These are phyloP conservation scores for Vandiemenella viatica DNA, from an alignment of 2,888 invertebrate species.

Conservation along the genomic window DNA sequence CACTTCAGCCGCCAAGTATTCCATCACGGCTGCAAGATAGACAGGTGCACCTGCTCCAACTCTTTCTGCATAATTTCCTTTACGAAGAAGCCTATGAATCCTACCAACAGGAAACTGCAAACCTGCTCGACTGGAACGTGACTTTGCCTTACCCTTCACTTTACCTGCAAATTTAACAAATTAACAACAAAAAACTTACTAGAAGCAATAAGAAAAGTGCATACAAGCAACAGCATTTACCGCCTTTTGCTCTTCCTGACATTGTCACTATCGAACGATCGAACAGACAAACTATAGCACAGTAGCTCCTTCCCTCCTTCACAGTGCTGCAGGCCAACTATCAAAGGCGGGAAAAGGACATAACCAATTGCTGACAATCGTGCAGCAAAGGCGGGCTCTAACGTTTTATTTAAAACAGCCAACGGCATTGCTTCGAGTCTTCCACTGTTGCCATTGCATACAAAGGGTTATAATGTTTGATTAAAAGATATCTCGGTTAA, in stretches of 20 bases:
- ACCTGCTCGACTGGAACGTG: slow-evolving; percentile 36
- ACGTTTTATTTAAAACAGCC: too few relatives aligned
- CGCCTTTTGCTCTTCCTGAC: slow-evolving; percentile 12
- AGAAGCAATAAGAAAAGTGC: neutral
- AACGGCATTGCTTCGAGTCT: too few relatives aligned
- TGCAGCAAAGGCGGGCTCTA: too few relatives aligned
- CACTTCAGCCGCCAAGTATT: slow-evolving; percentile 52
- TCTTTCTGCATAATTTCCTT: slow-evolving; percentile 44
- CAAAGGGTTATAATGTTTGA: too few relatives aligned
- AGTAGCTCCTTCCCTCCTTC: too few relatives aligned
- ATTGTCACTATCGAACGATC: too few relatives aligned
- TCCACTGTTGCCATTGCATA: too few relatives aligned
- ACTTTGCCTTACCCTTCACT: slow-evolving; percentile 18
- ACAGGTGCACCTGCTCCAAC: slow-evolving; percentile 39
- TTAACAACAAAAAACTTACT: neutral
- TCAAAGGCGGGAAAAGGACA: too few relatives aligned
- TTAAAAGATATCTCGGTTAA: too few relatives aligned
- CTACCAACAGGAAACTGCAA: slow-evolving; percentile 40
- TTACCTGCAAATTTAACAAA: slow-evolving; percentile 9
- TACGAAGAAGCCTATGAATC: slow-evolving; percentile 38
- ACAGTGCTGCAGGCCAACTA: too few relatives aligned
- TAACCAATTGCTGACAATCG: too few relatives aligned
- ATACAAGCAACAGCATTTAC: neutral
- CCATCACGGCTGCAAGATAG: slow-evolving; percentile 41
- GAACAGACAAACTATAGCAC: too few relatives aligned